Evolutionary conservation across 1,140 invertebrate species (phyloP).

Genomic region (Drosophila guanche): DNA sequence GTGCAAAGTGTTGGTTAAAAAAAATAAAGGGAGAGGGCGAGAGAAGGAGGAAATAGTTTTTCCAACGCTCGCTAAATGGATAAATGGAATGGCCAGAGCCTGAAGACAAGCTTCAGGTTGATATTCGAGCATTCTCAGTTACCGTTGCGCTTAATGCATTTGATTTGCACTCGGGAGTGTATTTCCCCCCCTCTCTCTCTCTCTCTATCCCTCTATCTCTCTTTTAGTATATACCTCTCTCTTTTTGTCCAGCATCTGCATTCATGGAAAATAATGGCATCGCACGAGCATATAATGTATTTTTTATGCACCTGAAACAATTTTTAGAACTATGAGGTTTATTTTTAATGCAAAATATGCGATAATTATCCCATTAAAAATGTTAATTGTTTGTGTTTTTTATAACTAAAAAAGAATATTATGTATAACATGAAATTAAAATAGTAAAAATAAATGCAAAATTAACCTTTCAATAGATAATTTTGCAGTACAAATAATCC

Average conservation of each 20-base stretch:
- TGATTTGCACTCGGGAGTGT: slow-evolving; percentile 65
- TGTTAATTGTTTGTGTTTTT: too few species aligned
- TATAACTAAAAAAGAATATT: too few species aligned
- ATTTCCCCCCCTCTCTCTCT: slow-evolving; percentile 14
- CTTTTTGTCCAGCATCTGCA: slow-evolving; percentile 13
- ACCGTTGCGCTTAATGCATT: slow-evolving; percentile 77
- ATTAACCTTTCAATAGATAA: too few species aligned
- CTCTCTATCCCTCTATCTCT: not conserved
- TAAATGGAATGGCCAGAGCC: slow-evolving; percentile 50
- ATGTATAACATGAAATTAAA: too few species aligned
- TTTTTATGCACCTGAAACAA: not conserved
- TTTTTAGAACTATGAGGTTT: too few species aligned
- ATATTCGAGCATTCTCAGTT: slow-evolving; percentile 64
- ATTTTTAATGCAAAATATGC: too few species aligned
- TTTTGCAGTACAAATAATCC: too few species aligned
- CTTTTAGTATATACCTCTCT: not conserved
- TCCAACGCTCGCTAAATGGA: slow-evolving; percentile 49
- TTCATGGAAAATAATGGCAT: slow-evolving; percentile 2
- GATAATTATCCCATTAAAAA: too few species aligned
- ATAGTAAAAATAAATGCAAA: too few species aligned
- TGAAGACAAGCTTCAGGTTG: slow-evolving; percentile 30
- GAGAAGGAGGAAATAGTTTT: slow-evolving; percentile 33
- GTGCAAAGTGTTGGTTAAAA: slow-evolving; percentile 64
- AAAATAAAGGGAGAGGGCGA: slow-evolving; percentile 2
- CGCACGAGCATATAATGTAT: not conserved